Conservation (phyloP, 2,888 invertebrate genomes). For the Trisateles emortualis region DNA sequence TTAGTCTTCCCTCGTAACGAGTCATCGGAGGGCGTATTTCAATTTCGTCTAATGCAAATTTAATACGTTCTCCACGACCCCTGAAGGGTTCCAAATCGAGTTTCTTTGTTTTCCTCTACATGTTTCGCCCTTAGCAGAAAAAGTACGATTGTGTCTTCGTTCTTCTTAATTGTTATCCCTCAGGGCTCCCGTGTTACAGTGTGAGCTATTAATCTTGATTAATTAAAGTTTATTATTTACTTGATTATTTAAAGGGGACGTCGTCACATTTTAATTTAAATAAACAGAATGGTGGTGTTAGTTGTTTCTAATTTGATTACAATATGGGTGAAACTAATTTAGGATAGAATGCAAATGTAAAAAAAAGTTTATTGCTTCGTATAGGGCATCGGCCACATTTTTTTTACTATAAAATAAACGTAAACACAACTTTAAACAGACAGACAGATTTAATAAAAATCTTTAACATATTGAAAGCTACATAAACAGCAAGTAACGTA, state of each 20-base stretch:
- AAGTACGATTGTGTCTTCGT: conserved; percentile 40
- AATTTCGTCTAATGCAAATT: conserved; percentile 86
- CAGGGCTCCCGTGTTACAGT: conserved; percentile 70
- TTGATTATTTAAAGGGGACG: conserved; percentile 52
- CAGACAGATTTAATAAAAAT: no score
- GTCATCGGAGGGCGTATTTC: conserved; percentile 84
- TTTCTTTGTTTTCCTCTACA: conserved; percentile 78
- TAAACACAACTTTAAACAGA: no score
- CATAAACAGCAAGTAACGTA: no score
- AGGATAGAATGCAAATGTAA: not conserved
- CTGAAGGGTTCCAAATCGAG: conserved; percentile 75
- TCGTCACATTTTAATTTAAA: conserved; percentile 49
- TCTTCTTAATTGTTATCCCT: conserved; percentile 71
- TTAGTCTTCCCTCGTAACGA: conserved; percentile 81
- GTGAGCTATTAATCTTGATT: conserved; percentile 79
- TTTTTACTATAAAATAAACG: no score
- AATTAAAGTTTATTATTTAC: conserved; percentile 75
- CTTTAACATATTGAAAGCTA: no score
- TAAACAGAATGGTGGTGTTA: conserved; percentile 42
- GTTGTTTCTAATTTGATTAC: conserved; percentile 47
- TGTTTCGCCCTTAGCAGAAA: conserved; percentile 43
- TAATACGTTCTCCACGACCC: conserved; percentile 79
- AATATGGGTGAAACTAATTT: conserved; percentile 1
- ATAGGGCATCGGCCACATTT: no score
- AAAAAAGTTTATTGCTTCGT: not conserved